Conservation (phyloP, 2,113 vertebrate genomes). For the Ceyx melanurus region DNA sequence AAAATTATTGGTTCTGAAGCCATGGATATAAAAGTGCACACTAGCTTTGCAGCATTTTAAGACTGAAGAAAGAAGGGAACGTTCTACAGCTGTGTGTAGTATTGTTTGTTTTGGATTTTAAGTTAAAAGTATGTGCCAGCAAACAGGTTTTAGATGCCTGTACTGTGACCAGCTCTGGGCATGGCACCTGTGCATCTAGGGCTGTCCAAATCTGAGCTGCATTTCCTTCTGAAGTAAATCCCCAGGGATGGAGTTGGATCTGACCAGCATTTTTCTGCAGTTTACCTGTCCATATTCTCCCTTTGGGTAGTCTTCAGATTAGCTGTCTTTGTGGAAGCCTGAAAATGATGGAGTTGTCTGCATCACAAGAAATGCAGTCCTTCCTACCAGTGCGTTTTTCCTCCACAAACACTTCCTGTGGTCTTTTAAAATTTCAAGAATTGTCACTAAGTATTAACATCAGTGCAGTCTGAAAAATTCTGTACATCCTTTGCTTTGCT, state of each 20-base stretch:
- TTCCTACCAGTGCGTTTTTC: neutral
- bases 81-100: neutral
- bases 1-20: neutral
- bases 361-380: neutral
- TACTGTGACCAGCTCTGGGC: neutral
- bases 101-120: neutral
- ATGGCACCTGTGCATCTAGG: neutral
- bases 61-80: neutral
- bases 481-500: neutral
- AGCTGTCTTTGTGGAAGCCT: neutral
- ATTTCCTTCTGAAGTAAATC: neutral
- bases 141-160: neutral
- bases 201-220: neutral
- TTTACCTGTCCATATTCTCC: neutral
- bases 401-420: neutral
- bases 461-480: neutral
- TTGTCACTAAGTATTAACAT: neutral
- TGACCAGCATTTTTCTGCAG: neutral
- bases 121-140: neutral
- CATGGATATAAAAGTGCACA: neutral
- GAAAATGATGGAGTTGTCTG: neutral
- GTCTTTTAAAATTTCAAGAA: neutral
- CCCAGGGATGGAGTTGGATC: neutral
- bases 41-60: neutral
- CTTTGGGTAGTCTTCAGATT: neutral